A percentile compares a stretch with the other conserved stretches of the same genome.
phyloP scores from a whole-genome alignment of 1,140 invertebrate species.

The Aricia agestis region DNA sequence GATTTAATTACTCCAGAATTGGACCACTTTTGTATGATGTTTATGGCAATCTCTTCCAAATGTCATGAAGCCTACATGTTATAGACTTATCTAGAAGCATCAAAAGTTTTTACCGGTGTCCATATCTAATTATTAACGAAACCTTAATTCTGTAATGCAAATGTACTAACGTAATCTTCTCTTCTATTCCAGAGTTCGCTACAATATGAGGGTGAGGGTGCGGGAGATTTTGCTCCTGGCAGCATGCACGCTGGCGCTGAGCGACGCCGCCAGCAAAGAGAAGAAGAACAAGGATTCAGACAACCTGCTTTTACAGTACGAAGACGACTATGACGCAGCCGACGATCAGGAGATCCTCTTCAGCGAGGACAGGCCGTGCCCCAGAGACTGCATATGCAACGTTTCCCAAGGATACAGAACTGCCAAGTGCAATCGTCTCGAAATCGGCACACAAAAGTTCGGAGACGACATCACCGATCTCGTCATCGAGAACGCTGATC shows the following conservation, averaged over 20 bases:
- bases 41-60: not conserved
- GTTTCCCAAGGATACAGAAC: slow-evolving; percentile 65
- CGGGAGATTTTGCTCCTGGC: slow-evolving; percentile 72
- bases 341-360: slow-evolving; percentile 68
- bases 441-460: slow-evolving; percentile 78
- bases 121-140: not conserved
- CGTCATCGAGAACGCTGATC: slow-evolving; percentile 77
- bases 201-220: slow-evolving; percentile 69
- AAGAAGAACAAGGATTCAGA: slow-evolving; percentile 53
- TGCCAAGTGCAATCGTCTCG: slow-evolving; percentile 74
- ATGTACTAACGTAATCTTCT: slow-evolving; percentile 20
- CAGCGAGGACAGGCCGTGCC: slow-evolving; percentile 70
- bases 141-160: not conserved
- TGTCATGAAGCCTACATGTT: not conserved
- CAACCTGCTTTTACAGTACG: slow-evolving; percentile 55
- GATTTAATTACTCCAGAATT: too few relatives aligned
- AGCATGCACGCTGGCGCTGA: slow-evolving; percentile 54
- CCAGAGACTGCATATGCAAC: slow-evolving; percentile 72
- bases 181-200: slow-evolving; percentile 67
- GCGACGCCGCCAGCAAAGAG: slow-evolving; percentile 54
- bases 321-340: slow-evolving; percentile 59
- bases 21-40: not conserved
- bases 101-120: not conserved
- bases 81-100: not conserved
- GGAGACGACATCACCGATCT: slow-evolving; percentile 78